These are phyloP conservation scores for Ochropacha duplaris DNA, from an alignment of 2,888 invertebrate genomes.

Conservation along the genomic window DNA sequence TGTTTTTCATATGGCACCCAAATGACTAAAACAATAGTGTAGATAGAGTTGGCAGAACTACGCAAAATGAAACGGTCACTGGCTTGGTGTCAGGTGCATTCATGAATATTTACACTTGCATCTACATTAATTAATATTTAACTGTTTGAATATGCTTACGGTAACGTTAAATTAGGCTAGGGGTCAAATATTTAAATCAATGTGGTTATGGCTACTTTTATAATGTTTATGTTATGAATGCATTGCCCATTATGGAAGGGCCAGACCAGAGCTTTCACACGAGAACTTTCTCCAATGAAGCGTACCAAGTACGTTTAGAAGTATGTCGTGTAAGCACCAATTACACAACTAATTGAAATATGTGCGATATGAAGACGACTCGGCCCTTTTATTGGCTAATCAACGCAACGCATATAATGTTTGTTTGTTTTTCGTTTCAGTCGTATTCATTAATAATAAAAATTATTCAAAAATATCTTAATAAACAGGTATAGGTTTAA, in stretches of 20 bases:
- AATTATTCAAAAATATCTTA: too few species aligned
- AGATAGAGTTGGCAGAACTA: conserved; percentile 34
- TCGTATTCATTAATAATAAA: neutral
- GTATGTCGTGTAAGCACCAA: conserved; percentile 53
- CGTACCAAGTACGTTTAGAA: conserved; percentile 26
- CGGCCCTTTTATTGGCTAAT: conserved; percentile 47
- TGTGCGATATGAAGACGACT: conserved; percentile 56
- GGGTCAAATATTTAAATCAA: neutral
- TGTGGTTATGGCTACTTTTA: neutral
- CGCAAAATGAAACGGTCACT: conserved; percentile 40
- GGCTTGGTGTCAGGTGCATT: conserved; percentile 55
- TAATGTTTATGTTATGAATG: neutral
- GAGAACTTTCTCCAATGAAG: conserved; percentile 58
- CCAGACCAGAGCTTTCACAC: conserved; percentile 42
- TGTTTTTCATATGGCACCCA: neutral
- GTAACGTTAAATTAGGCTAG: neutral
- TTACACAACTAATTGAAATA: conserved; percentile 68
- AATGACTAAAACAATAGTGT: too few species aligned
- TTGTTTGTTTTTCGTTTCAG: conserved; percentile 38
- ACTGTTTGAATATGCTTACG: conserved; percentile 16
- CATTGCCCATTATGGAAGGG: conserved; percentile 5
- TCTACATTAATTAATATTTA: conserved; percentile 33
- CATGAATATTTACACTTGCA: conserved; percentile 61
- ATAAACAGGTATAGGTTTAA: too few species aligned
- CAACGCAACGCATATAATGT: conserved; percentile 34